Conservation (phyloP, 2,113 vertebrate genomes). For the Archilochus colubris region DNA sequence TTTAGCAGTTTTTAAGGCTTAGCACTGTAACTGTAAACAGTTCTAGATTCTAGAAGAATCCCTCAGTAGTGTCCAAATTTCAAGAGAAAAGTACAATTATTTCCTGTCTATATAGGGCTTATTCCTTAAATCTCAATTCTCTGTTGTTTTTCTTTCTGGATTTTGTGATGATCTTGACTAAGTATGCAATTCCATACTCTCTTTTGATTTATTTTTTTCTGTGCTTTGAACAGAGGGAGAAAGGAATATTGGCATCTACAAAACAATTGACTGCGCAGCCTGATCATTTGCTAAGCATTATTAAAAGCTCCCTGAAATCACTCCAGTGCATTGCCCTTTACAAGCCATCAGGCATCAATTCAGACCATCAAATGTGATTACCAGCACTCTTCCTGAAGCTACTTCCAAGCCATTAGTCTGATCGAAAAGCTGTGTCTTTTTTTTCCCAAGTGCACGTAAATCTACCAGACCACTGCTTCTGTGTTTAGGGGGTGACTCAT, state of each 20-base stretch:
- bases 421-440: constrained; percentile 57
- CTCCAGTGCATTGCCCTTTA: constrained; percentile 56
- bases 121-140: not conserved
- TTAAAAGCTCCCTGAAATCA: constrained; percentile 67
- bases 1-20: not conserved
- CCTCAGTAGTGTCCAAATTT: not conserved
- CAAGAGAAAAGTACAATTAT: not conserved
- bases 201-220: not conserved
- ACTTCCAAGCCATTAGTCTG: constrained; percentile 60
- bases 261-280: constrained; percentile 1
- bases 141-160: not conserved
- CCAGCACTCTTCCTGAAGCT: constrained; percentile 40
- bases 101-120: not conserved
- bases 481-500: not conserved
- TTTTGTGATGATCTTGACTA: not conserved
- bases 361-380: constrained; percentile 53
- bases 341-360: constrained; percentile 68
- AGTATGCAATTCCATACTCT: not conserved
- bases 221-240: not conserved
- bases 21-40: not conserved
- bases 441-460: constrained; percentile 14
- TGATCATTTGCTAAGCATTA: constrained; percentile 66
- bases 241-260: constrained; percentile 18
- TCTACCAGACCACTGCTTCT: not conserved
- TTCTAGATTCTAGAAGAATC: not conserved